Evolutionary conservation across 2,113 vertebrate species (phyloP).

Genomic region (Gobio gobio): DNA sequence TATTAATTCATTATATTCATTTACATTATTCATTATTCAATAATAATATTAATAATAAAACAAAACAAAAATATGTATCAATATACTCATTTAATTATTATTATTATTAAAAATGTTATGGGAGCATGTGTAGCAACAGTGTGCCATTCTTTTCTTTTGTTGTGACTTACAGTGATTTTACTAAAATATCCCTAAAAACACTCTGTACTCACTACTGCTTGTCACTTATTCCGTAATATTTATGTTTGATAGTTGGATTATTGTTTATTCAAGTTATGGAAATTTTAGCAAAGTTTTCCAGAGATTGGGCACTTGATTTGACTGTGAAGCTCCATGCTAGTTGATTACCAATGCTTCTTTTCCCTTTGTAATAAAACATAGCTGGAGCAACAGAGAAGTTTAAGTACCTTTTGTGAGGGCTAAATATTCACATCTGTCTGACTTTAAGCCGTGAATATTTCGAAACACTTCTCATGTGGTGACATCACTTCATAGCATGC

Average conservation of each 20-base stretch:
- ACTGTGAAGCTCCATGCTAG: background rate
- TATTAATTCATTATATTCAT: background rate
- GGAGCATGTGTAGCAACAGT: no score
- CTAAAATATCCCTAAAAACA: no score
- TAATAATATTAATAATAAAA: background rate
- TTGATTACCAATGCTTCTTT: conserved; percentile 6
- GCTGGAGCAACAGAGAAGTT: background rate
- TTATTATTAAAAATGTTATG: background rate
- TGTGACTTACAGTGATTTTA: no score
- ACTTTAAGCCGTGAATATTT: conserved; percentile 17
- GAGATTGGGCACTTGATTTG: background rate
- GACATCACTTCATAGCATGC: conserved; percentile 15
- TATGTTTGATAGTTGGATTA: background rate
- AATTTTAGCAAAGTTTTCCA: background rate
- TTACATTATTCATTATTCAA: no score
- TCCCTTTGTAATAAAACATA: background rate
- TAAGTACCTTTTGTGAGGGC: conserved; percentile 16
- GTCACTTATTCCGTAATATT: background rate
- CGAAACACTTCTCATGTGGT: background rate
- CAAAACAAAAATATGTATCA: background rate
- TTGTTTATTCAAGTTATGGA: background rate
- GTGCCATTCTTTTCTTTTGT: no score
- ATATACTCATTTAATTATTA: background rate
- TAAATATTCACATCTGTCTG: background rate
- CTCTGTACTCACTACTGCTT: background rate